Base-by-base conservation (phyloP, 2,113 vertebrate species). In the Sphaerodactylus townsendi region DNA sequence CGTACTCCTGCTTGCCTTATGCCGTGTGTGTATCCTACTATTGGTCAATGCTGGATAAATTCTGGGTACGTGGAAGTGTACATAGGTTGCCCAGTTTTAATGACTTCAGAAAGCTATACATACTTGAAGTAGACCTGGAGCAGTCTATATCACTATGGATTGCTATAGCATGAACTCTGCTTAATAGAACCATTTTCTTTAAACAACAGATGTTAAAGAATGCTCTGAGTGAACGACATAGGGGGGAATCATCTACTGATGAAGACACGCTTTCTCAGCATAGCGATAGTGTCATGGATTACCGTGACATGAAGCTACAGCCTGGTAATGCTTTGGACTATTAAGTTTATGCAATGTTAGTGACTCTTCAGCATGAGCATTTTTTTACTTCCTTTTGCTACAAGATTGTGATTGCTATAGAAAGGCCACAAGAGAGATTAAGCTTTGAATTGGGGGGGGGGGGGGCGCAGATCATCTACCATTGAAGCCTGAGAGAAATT, bases 281-380 rank as follows among this genome's bases (percentile, higher is more conserved):
- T 95, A 98, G 97, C 44, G 97, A 98, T 92, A 96, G 97, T 37
- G 9, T 97, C 93, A 95, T 96, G 94, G 97, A 98, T 87, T 94
- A 91, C 79, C 83, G 88, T 75, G 86, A 30, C 48, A 93, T 93
- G 85, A 94, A 92, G 84, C 92, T 75, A 50, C 85, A 87, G 23
- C 88, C 84, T 90, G 97, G 98, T 99, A 94, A 82, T 13, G 10
- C 2, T n/a, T 77, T 23, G 48, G 46, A 56, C 3, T 10, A 9
- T 73, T 23, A 44, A 15, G 4, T 53, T 70, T 3, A 14, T 30
- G 35, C 3, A 48, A 7, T 39, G 1, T 21, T 59, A 64, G 70
- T 17, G 21, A 64, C 11, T 11, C 17, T n/a, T 4, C 33, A 64
- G 0, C 44, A 11, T 10, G 69, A 48, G 28, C 71, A 30, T 3